phyloP scores from a whole-genome alignment of 2,888 invertebrate species.

The Archaeoteleia sp. region DNA sequence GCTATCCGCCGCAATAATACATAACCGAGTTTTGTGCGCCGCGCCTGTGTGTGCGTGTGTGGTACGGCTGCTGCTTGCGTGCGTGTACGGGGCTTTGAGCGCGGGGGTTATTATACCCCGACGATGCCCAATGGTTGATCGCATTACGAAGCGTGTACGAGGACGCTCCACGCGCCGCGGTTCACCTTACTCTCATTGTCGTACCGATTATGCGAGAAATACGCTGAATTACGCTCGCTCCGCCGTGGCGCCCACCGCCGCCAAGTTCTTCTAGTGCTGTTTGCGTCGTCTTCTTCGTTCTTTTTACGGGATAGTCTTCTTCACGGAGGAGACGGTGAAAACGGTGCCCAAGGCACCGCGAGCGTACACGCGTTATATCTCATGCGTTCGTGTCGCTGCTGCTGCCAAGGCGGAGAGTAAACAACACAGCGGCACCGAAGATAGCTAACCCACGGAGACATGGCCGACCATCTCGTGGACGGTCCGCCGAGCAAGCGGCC shows the following conservation, averaged over 20 bases:
- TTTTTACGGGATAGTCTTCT: constrained; percentile 53
- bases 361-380: constrained; percentile 23
- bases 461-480: constrained; percentile 96
- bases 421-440: constrained; percentile 27
- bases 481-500: constrained; percentile 98
- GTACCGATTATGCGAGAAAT: constrained; percentile 46
- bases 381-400: background rate
- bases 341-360: constrained; percentile 53
- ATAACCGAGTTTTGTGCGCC: background rate
- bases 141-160: constrained; percentile 81
- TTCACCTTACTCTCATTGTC: constrained; percentile 56
- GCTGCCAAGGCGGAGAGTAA: constrained; percentile 48
- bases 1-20: background rate
- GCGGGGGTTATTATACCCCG: constrained; percentile 67
- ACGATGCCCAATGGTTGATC: constrained; percentile 89
- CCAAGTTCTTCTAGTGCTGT: constrained; percentile 41
- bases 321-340: constrained; percentile 22
- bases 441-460: constrained; percentile 73
- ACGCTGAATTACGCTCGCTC: constrained; percentile 57
- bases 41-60: constrained; percentile 1
- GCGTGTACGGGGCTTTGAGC: constrained; percentile 12
- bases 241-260: constrained; percentile 25
- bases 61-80: constrained; percentile 1
- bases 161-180: constrained; percentile 77
- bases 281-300: constrained; percentile 53